These are phyloP conservation scores for Cataglyphis altisquamis DNA, from an alignment of 2,888 invertebrate species.

Conservation along the genomic window DNA sequence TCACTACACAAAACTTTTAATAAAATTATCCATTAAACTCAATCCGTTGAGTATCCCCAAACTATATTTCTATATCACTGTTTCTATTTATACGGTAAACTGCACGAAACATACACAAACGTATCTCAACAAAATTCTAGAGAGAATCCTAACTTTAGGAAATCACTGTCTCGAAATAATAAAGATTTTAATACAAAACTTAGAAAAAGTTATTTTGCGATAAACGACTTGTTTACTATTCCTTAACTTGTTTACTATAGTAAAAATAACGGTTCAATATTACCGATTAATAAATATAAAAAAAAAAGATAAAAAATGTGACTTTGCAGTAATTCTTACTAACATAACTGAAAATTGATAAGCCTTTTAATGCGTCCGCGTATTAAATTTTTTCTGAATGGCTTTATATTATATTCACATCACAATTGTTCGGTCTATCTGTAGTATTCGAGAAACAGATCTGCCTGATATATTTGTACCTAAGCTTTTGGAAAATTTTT, in stretches of 20 bases:
- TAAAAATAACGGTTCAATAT: neutral
- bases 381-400: neutral
- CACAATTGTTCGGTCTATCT: neutral
- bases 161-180: neutral
- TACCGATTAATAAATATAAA: neutral
- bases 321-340: neutral
- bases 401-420: neutral
- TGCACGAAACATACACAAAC: conserved; percentile 10
- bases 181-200: neutral
- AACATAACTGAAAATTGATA: neutral
- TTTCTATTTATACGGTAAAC: conserved; percentile 32
- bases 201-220: neutral
- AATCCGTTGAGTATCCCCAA: conserved; percentile 17
- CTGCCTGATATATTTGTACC: neutral
- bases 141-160: neutral
- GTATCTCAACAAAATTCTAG: conserved; percentile 22
- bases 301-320: neutral
- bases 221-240: neutral
- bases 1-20: conserved; percentile 30
- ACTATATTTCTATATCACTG: conserved; percentile 44
- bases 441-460: neutral
- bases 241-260: neutral
- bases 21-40: conserved; percentile 46
- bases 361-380: neutral
- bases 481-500: conserved; percentile 17